Conservation (phyloP, 2,888 invertebrate species). For the Microdon myrmicae region DNA sequence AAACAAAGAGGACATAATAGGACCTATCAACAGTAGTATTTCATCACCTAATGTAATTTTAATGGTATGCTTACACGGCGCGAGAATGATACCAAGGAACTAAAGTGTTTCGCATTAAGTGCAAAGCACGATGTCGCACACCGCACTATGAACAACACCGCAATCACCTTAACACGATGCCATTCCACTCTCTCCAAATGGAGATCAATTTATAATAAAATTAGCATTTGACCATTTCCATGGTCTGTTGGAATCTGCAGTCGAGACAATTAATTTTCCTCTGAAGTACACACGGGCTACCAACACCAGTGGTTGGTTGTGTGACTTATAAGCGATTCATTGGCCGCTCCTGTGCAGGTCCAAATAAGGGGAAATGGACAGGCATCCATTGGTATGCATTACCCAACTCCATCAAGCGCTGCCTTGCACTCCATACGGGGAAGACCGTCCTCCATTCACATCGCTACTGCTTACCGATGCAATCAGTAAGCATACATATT, state of each 20-base stretch:
- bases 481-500: slow-evolving; percentile 53
- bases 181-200: too few species aligned
- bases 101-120: too few species aligned
- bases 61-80: too few species aligned
- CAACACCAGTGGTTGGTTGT: too few species aligned
- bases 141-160: too few species aligned
- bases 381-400: slow-evolving; percentile 46
- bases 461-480: slow-evolving; percentile 49
- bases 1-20: too few species aligned
- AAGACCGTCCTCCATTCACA: too few species aligned
- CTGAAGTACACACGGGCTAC: slow-evolving; percentile 16
- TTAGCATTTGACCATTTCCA: slow-evolving; percentile 35
- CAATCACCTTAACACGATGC: too few species aligned
- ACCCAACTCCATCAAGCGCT: slow-evolving; percentile 24
- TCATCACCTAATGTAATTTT: too few species aligned
- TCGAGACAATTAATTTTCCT: slow-evolving; percentile 38
- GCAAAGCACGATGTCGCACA: too few species aligned
- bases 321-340: slow-evolving; percentile 27
- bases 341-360: slow-evolving; percentile 19
- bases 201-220: slow-evolving; percentile 31
- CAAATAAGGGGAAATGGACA: slow-evolving; percentile 6
- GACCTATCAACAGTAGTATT: too few species aligned
- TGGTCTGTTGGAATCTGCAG: slow-evolving; percentile 26
- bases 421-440: slow-evolving; percentile 17
- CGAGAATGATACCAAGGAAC: too few species aligned